Evolutionary conservation across 2,888 invertebrate genomes (phyloP).

Genomic region (Prosapia bicincta): DNA sequence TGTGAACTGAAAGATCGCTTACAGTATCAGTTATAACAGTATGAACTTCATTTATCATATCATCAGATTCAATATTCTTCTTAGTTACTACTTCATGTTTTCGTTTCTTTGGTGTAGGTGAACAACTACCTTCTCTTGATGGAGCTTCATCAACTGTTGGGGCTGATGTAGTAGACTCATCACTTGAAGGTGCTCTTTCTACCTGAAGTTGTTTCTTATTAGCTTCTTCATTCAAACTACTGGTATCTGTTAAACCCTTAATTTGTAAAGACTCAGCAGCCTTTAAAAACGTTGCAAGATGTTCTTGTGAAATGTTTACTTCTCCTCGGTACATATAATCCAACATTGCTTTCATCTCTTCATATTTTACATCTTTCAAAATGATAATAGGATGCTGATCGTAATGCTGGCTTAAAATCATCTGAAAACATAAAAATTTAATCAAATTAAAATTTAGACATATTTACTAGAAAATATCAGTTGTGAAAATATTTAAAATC

Average conservation of each 20-base stretch:
- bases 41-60: constrained; percentile 3
- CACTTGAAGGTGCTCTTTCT: constrained; percentile 7
- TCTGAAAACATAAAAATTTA: constrained; percentile 53
- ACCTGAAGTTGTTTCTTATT: constrained; percentile 4
- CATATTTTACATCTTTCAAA: constrained; percentile 87
- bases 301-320: constrained; percentile 91
- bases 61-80: constrained; percentile 3
- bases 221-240: constrained; percentile 5
- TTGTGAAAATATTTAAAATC: too few species aligned
- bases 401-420: constrained; percentile 80
- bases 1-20: constrained; percentile 10
- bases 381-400: constrained; percentile 92
- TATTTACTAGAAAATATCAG: too few species aligned
- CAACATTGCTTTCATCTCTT: constrained; percentile 88
- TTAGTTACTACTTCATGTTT: constrained; percentile 29
- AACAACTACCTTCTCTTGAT: constrained; percentile 35
- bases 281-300: constrained; percentile 81
- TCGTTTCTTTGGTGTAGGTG: constrained; percentile 36
- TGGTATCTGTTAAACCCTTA: constrained; percentile 75
- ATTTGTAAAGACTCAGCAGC: constrained; percentile 91
- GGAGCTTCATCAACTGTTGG: background rate
- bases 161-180: constrained; percentile 8
- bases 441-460: background rate
- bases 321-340: constrained; percentile 93
- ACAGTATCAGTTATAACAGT: background rate